Percentiles rank a stretch among this genome's conserved stretches.
Conservation (phyloP, 2,113 vertebrate species). For the Crotalus viridis region DNA sequence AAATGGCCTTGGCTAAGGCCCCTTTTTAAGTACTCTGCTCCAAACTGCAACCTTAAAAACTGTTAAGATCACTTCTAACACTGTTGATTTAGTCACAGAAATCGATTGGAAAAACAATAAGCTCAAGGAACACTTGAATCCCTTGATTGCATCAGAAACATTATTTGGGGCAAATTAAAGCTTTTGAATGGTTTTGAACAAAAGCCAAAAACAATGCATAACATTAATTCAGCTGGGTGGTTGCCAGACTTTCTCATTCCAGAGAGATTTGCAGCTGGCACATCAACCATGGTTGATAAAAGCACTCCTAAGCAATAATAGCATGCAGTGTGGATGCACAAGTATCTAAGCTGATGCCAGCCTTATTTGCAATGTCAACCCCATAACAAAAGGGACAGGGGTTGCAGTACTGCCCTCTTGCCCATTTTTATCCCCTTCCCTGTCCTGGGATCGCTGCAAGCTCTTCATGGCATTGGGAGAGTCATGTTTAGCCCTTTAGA, state of each 20-base stretch:
- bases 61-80: neutral
- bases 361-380: neutral
- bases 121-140: neutral
- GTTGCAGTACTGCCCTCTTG: neutral
- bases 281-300: neutral
- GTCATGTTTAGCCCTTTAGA: neutral
- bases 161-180: neutral
- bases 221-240: neutral
- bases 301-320: neutral
- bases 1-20: neutral
- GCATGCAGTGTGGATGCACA: neutral
- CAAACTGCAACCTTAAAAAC: neutral
- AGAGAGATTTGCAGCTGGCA: neutral
- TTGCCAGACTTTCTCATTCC: neutral
- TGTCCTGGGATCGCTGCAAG: neutral
- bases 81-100: neutral
- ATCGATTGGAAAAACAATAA: neutral
- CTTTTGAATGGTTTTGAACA: neutral
- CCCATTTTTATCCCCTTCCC: neutral
- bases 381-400: neutral
- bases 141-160: neutral
- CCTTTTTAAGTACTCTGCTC: neutral
- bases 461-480: neutral
- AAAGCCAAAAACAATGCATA: neutral
- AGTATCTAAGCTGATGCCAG: neutral